These are phyloP conservation scores for Panopea generosa DNA, from an alignment of 2,888 invertebrate genomes.

Conservation along the genomic window DNA sequence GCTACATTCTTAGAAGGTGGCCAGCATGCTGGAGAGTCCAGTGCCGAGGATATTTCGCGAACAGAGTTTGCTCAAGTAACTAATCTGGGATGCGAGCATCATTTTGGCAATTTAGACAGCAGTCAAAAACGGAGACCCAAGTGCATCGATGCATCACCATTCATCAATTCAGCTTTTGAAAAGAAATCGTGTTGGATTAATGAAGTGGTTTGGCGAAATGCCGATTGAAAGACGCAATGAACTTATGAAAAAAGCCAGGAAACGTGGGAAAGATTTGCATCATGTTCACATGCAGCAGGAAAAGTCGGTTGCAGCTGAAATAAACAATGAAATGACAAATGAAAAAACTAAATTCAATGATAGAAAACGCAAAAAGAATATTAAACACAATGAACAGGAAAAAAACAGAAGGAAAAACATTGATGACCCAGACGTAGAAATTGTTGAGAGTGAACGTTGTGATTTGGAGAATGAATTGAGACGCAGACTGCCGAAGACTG, in stretches of 20 bases:
- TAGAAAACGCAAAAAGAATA: background rate
- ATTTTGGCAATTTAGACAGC: slow-evolving; percentile 63
- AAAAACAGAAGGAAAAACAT: background rate
- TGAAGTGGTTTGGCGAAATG: slow-evolving; percentile 12
- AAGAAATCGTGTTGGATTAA: slow-evolving; percentile 13
- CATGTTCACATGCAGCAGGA: slow-evolving; percentile 8
- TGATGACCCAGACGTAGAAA: too few species aligned
- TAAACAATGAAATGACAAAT: slow-evolving; percentile 7
- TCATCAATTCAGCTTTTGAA: slow-evolving; percentile 56
- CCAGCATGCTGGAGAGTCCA: slow-evolving; percentile 5
- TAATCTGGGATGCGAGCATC: slow-evolving; percentile 64
- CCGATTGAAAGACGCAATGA: background rate
- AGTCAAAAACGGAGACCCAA: slow-evolving; percentile 53
- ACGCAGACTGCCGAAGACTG: background rate
- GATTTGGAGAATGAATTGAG: background rate
- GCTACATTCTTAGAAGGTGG: slow-evolving; percentile 56
- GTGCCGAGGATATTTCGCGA: slow-evolving; percentile 18
- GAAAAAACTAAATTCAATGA: background rate
- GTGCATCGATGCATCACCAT: slow-evolving; percentile 60
- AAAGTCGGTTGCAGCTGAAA: slow-evolving; percentile 12
- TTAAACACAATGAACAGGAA: background rate
- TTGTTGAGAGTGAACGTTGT: background rate
- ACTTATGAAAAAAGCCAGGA: slow-evolving; percentile 8
- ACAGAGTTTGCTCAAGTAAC: slow-evolving; percentile 44
- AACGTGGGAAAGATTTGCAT: slow-evolving; percentile 13